A percentile compares a stretch with the other conserved stretches of the same genome.
These are phyloP conservation scores for Drosophila sp. DNA, from an alignment of 1,140 invertebrate genomes.

Conservation along the genomic window DNA sequence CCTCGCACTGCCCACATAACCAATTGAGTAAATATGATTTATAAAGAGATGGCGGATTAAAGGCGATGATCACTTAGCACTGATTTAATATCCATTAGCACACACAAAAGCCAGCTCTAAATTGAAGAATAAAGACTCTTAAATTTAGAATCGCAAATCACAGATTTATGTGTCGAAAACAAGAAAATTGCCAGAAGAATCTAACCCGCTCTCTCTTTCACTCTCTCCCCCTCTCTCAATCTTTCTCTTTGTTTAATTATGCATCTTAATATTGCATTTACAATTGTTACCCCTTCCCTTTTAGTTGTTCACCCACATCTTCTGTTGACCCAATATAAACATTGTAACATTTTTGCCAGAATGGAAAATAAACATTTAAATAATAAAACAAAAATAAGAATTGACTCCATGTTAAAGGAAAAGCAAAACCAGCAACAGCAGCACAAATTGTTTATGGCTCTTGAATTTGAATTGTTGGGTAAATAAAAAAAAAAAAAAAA, in stretches of 20 bases:
- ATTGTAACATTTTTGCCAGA: slow-evolving; percentile 58
- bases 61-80: slow-evolving; percentile 68
- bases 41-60: slow-evolving; percentile 2
- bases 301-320: slow-evolving; percentile 3
- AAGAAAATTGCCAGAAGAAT: slow-evolving; percentile 26
- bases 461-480: slow-evolving; percentile 61
- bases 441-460: slow-evolving; percentile 50
- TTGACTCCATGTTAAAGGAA: slow-evolving; percentile 4
- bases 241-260: neutral
- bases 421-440: slow-evolving; percentile 4
- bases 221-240: neutral
- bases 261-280: slow-evolving; percentile 9
- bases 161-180: slow-evolving; percentile 36
- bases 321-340: slow-evolving; percentile 67
- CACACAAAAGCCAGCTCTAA: slow-evolving; percentile 66
- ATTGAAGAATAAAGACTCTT: slow-evolving; percentile 65
- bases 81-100: slow-evolving; percentile 53
- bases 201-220: neutral
- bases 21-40: slow-evolving; percentile 41
- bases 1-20: slow-evolving; percentile 34
- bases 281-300: neutral
- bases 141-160: slow-evolving; percentile 1
- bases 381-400: slow-evolving; percentile 43
- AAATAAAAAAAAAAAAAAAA: slow-evolving; percentile 52
- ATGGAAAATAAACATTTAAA: slow-evolving; percentile 48